Conservation (phyloP, 2,797 vertebrate genomes). For the Denticeps clupeoides region DNA sequence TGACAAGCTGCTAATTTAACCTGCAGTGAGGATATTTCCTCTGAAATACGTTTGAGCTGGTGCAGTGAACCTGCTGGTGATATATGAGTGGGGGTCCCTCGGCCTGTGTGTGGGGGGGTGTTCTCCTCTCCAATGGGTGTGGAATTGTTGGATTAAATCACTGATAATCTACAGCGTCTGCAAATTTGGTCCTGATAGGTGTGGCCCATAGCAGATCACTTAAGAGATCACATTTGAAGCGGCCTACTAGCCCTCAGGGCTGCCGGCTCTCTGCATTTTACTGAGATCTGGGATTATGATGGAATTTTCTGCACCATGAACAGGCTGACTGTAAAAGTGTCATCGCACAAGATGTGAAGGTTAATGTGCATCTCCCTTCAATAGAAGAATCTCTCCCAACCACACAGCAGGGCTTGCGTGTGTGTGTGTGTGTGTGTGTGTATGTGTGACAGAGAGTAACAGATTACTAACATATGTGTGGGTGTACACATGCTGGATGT, state of each 20-base stretch:
- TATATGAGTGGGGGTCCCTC: not conserved
- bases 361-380: not conserved
- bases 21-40: no score
- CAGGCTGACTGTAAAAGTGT: not conserved
- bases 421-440: slow-evolving; percentile 2
- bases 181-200: no score
- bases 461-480: not conserved
- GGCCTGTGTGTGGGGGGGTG: slow-evolving; percentile 10
- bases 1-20: no score
- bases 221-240: no score
- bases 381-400: not conserved
- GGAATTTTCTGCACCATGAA: slow-evolving; percentile 23
- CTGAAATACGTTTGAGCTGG: no score
- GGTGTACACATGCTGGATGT: slow-evolving; percentile 1
- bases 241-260: slow-evolving; percentile 4
- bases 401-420: not conserved
- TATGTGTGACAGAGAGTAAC: not conserved
- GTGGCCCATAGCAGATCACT: no score
- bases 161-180: no score
- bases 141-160: no score
- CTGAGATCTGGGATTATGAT: slow-evolving; percentile 24
- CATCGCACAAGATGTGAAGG: not conserved
- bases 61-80: slow-evolving; percentile 5
- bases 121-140: no score
- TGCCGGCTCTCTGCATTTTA: slow-evolving; percentile 20